phyloP scores from a whole-genome alignment of 2,888 invertebrate genomes.

The Penaeus monodon region DNA sequence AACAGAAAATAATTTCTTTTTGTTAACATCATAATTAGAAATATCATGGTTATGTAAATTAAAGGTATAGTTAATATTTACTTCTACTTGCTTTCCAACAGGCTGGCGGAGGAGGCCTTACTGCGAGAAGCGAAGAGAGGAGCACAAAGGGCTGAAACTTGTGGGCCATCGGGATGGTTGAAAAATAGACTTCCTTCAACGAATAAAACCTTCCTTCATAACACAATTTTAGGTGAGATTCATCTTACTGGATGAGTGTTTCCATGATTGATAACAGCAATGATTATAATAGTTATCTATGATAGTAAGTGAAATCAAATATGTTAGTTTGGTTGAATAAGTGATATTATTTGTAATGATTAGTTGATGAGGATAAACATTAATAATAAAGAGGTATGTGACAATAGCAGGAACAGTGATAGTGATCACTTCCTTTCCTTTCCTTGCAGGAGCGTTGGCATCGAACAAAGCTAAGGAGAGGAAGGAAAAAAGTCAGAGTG shows the following conservation, averaged over 20 bases:
- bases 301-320: not conserved
- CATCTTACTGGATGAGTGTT: not conserved
- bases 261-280: not conserved
- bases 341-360: not conserved
- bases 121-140: constrained; percentile 59
- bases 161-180: constrained; percentile 62
- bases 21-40: no score
- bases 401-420: no score
- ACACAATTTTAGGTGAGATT: constrained; percentile 57
- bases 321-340: not conserved
- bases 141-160: constrained; percentile 52
- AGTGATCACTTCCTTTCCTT: no score
- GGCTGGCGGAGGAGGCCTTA: constrained; percentile 60
- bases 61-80: no score
- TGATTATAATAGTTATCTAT: not conserved
- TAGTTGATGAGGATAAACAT: not conserved
- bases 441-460: constrained; percentile 47
- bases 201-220: constrained; percentile 62
- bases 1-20: no score
- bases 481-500: constrained; percentile 32
- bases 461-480: constrained; percentile 49
- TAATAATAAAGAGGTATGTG: not conserved
- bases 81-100: not conserved
- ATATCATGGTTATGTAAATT: no score
- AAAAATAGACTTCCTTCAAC: constrained; percentile 51